Evolutionary conservation across 2,888 invertebrate genomes (phyloP).

Genomic region (Rapana venosa): DNA sequence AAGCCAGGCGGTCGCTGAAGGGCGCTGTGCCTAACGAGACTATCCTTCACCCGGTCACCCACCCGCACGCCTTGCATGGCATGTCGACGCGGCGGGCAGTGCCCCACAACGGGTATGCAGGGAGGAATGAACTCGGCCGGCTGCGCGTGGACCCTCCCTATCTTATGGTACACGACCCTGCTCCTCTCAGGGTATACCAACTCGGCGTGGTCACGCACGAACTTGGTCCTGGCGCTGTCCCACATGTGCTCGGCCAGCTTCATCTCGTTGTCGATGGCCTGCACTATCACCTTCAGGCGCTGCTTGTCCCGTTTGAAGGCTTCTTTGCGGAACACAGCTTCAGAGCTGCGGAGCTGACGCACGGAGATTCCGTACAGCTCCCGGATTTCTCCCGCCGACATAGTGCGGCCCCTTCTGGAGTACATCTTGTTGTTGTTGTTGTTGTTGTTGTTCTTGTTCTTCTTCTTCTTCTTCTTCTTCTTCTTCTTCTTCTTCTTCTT

Average conservation of each 20-base stretch:
- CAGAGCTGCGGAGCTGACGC: neutral
- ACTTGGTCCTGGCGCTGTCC: neutral
- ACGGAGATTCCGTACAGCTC: conserved; percentile 4
- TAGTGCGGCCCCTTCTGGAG: neutral
- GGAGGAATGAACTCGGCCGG: neutral
- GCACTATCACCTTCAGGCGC: neutral
- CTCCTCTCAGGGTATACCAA: neutral
- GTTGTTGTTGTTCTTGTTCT: neutral
- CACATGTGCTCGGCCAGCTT: neutral
- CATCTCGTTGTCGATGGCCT: conserved; percentile 3
- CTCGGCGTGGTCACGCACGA: neutral
- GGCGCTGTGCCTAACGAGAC: neutral
- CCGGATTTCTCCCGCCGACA: neutral
- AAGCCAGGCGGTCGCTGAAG: too few relatives aligned
- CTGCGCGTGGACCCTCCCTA: neutral
- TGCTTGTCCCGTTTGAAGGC: conserved; percentile 2
- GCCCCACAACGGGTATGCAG: conserved; percentile 15
- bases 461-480: too few relatives aligned
- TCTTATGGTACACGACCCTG: neutral
- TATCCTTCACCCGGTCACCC: neutral
- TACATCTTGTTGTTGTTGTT: neutral
- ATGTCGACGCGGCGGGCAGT: neutral
- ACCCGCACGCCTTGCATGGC: neutral
- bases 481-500: too few relatives aligned
- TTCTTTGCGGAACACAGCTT: neutral